Base-by-base conservation (phyloP, 2,888 invertebrate species). In the Hylaea fasciaria region DNA sequence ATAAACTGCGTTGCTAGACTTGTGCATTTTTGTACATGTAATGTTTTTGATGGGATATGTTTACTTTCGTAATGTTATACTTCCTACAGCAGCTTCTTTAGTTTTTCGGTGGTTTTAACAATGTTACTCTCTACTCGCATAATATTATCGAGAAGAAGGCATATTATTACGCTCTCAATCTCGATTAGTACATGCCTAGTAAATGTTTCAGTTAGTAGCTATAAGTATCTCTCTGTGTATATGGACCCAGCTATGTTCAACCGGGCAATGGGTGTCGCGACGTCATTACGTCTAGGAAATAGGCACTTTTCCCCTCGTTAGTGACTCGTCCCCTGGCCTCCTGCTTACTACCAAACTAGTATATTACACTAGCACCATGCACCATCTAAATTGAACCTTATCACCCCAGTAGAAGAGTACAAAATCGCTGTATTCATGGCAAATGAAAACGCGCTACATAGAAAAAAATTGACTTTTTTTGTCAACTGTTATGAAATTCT, bases 251-350 rank as follows among this genome's bases (percentile, higher is more conserved):
- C 64, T 55, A 73, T 73, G 73, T 76, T 71, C 71, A 69, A 70
- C 72, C 56, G 65, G 71, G 71, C 65, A 82, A 78, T 81, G 81
- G 85, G 78, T 83, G 86, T 81, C 84, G 82, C 83, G 83, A 77
- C 80, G 89, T 90, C 91, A 91, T 92, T 91, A 91, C 87, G 82
- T 71, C 85, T 81, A 86, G 91, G 91, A 91, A 91, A 92, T 92
- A 90, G 91, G 87, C 91, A 91, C 89, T 92, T 90, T 91, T 90
- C 86, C 86, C 89, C 89, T 91, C 91, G 91, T 92, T 92, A 91
- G 89, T 78, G 81, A 81, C 83, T 78, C 85, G 84, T 79, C 83
- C 80, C 77, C 83, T 80, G 82, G 77, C 81, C 84, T 77, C 73
- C n/a, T 58, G 45, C 72, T 16, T 51, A 72, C 73, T 69, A 71